These are phyloP conservation scores for Silurus lanzhouensis DNA, from an alignment of 2,797 vertebrate species.

Conservation along the genomic window DNA sequence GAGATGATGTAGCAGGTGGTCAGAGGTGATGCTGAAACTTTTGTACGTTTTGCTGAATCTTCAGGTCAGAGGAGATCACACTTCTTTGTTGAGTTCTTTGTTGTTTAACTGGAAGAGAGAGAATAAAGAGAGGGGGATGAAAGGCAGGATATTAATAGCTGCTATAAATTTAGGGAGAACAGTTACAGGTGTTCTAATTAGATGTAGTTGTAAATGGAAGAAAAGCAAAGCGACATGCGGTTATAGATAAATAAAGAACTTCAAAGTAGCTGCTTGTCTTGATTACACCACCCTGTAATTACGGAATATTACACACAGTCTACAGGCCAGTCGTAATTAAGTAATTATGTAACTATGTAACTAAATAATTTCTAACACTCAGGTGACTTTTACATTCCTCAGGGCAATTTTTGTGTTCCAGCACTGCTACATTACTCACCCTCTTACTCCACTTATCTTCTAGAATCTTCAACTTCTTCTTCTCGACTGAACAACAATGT, in stretches of 20 bases:
- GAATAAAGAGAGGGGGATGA: background rate
- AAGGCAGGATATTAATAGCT: background rate
- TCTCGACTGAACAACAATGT: background rate
- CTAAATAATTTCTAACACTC: background rate
- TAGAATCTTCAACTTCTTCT: background rate
- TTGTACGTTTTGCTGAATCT: no score
- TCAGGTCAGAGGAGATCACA: no score
- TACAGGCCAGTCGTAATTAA: background rate
- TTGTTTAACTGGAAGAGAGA: background rate
- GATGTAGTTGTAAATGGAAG: no score
- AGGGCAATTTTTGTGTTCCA: background rate
- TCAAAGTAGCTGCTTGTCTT: background rate
- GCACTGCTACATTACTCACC: background rate
- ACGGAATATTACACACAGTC: no score
- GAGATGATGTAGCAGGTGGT: no score
- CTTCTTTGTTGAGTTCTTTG: no score
- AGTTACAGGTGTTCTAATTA: background rate
- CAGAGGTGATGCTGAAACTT: no score
- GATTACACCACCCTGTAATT: no score
- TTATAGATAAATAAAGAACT: background rate
- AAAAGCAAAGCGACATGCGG: background rate
- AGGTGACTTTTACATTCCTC: background rate
- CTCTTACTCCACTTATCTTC: background rate
- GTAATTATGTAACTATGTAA: background rate
- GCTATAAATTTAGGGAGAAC: background rate